A percentile compares a stretch with the other conserved stretches of the same genome.
These are phyloP conservation scores for Mormyrus proboscirostris DNA, from an alignment of 2,797 vertebrate genomes.

Conservation along the genomic window DNA sequence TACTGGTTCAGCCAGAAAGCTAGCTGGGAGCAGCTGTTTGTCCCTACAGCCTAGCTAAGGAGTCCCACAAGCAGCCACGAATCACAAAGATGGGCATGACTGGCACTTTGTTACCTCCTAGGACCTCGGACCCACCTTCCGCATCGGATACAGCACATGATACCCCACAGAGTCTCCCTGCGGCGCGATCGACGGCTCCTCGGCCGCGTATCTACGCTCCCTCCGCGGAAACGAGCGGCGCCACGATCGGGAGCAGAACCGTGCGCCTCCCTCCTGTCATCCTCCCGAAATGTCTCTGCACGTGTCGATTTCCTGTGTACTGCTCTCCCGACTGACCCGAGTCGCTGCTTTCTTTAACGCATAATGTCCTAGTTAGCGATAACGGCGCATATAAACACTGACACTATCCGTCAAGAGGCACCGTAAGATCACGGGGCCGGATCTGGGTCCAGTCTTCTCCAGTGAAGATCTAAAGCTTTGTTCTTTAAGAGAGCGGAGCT, in stretches of 20 bases:
- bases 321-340: not conserved
- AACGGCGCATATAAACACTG: not conserved
- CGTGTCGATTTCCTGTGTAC: not conserved
- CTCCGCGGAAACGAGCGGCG: not conserved
- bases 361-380: not conserved
- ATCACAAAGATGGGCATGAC: not conserved
- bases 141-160: not conserved
- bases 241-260: not conserved
- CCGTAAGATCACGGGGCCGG: not conserved
- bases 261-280: not conserved
- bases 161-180: not conserved
- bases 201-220: not conserved
- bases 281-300: not conserved
- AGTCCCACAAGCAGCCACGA: not conserved
- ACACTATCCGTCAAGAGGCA: not conserved
- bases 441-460: not conserved
- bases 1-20: not conserved
- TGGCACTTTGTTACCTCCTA: not conserved
- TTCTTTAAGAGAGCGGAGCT: not conserved
- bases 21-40: conserved; percentile 11
- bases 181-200: not conserved
- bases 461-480: not conserved
- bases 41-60: not conserved
- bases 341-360: not conserved
- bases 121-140: not conserved